Evolutionary conservation across 2,113 vertebrate species (phyloP).

Genomic region (Scolopax mira): DNA sequence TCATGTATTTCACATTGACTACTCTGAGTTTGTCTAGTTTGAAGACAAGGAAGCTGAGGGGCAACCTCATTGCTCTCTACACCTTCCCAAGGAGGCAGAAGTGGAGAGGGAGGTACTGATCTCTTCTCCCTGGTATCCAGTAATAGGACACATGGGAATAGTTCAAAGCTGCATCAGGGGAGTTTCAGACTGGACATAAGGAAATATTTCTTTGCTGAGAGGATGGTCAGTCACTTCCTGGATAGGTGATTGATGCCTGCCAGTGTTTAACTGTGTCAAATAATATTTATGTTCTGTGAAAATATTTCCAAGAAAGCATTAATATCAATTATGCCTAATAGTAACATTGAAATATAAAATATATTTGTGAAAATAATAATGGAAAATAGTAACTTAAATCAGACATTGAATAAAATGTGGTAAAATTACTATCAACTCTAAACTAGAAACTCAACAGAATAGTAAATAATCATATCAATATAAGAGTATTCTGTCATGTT

Average conservation of each 20-base stretch:
- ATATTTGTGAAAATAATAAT: neutral
- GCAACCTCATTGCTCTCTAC: neutral
- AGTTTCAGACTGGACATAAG: neutral
- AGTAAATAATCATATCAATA: neutral
- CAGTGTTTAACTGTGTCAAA: neutral
- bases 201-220: neutral
- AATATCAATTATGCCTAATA: neutral
- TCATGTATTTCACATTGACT: neutral
- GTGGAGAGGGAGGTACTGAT: neutral
- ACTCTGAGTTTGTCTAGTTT: neutral
- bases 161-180: neutral
- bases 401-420: neutral
- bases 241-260: neutral
- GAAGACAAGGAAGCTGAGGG: neutral
- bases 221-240: neutral
- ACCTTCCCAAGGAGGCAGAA: neutral
- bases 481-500: neutral
- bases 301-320: neutral
- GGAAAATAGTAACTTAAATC: neutral
- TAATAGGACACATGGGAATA: fast-evolving
- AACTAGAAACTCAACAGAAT: neutral
- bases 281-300: neutral
- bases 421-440: neutral
- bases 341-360: neutral
- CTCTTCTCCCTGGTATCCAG: neutral